Evolutionary conservation across 2,888 invertebrate species (phyloP).

Genomic region (Tricholauxania praeusta): DNA sequence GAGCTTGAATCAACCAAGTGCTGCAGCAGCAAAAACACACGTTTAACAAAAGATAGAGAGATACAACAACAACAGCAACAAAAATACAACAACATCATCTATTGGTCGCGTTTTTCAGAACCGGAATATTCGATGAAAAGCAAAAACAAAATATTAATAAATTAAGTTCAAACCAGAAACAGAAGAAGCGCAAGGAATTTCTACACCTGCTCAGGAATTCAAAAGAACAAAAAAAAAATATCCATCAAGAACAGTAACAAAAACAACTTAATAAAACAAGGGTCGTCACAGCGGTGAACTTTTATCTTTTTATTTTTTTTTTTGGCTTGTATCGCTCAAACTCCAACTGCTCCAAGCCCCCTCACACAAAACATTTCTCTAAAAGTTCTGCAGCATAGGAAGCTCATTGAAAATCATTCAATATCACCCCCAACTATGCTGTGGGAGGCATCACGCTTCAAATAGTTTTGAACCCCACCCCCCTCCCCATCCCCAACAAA

Average conservation of each 20-base stretch:
- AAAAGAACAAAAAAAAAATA: not conserved
- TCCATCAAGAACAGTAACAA: not conserved
- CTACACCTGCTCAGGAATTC: not conserved
- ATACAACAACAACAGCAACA: not conserved
- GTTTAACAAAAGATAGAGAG: not conserved
- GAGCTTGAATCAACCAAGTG: not conserved
- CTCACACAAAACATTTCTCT: not conserved
- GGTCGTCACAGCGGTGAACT: not conserved
- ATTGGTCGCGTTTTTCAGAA: not conserved
- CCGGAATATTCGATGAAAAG: constrained; percentile 3
- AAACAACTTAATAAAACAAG: not conserved
- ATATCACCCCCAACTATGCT: not conserved
- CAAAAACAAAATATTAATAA: not conserved
- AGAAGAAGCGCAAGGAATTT: not conserved
- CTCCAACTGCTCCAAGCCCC: not conserved
- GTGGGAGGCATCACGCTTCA: not conserved
- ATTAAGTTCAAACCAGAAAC: not conserved
- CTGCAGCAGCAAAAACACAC: not conserved
- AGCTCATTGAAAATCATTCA: not conserved
- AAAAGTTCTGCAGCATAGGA: not conserved
- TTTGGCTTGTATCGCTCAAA: not conserved
- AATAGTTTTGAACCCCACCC: not conserved
- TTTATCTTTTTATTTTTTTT: not conserved
- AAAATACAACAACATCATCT: too few species aligned
- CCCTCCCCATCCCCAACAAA: not conserved